Evolutionary conservation across 2,797 vertebrate genomes (phyloP), one percentile per base, ranked within the genome.

Genomic region (Rhynchonycteris naso): DNA sequence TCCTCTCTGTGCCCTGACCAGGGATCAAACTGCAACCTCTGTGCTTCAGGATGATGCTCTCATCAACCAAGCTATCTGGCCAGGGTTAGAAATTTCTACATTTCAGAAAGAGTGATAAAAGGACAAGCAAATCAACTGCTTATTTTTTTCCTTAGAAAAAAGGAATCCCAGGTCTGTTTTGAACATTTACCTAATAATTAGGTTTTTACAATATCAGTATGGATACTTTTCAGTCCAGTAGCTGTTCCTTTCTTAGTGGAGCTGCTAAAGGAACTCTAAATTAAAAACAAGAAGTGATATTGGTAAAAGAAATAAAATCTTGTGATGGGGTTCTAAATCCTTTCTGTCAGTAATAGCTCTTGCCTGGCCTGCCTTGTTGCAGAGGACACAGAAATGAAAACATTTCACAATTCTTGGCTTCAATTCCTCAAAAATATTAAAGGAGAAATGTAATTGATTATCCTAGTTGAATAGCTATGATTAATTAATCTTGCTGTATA

Each of bases 21-120:
- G 43, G 43, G 43, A 43, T 43, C 43, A 43, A 43, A 43, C 43
- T 7, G 43, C 43, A 43, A 5, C 43, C 43, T 43, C 43, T 43
- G 43, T 43, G 43, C 43, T 43, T 43, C 43, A 43, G 43, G 43
- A 43, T 43, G 43, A 43, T 43, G 43, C 43, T 43, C 43, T 43
- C 43, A 43, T 43, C 43, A 43, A 43, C 43, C 43, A 5, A 43
- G 43, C 43, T 43, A 7, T 43, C 43, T 43, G 43, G 43, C 43
- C 43, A 43, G n/a, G n/a, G n/a, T n/a, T n/a, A n/a, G 28, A 66
- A 87, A 74, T 65, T 56, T 88, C 35, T 59, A 2, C 78, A 38
- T 92, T 89, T 79, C 79, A 87, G 84, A 88, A 90, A 93, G 35
- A 66, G 59, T 79, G 58, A 74, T 79, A 38, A 84, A 90, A 79